phyloP scores from a whole-genome alignment of 2,113 vertebrate species.

The Cepphus grylle region DNA sequence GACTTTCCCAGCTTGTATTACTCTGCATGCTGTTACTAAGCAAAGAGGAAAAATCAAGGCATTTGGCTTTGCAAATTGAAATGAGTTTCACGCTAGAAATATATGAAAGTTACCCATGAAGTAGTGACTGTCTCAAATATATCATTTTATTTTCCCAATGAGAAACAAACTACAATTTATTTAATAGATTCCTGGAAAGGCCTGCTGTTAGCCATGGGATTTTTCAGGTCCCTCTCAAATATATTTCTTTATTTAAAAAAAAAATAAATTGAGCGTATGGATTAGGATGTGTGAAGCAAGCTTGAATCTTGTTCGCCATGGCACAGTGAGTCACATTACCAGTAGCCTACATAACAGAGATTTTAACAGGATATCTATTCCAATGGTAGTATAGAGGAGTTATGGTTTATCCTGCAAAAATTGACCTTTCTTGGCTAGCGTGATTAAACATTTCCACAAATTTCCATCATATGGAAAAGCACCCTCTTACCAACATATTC shows the following conservation, averaged over 20 bases:
- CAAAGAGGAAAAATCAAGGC: constrained; percentile 7
- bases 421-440: background rate
- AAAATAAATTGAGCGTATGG: background rate
- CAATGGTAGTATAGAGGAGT: background rate
- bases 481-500: background rate
- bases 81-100: background rate
- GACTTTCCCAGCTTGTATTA: background rate
- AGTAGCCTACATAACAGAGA: background rate
- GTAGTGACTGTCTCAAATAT: background rate
- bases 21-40: constrained; percentile 6
- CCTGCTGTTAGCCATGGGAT: background rate
- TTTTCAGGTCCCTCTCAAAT: background rate
- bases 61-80: constrained; percentile 42
- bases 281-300: background rate
- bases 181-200: background rate
- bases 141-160: background rate
- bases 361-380: background rate
- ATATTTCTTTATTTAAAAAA: background rate
- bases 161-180: constrained; percentile 6
- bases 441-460: background rate
- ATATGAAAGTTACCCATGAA: background rate
- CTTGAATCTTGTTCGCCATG: background rate
- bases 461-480: background rate
- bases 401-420: background rate
- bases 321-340: background rate